A percentile compares a stretch with the other conserved stretches of the same genome.
Conservation (phyloP, 2,888 invertebrate species). For the Glyphotaelius pellucidus region DNA sequence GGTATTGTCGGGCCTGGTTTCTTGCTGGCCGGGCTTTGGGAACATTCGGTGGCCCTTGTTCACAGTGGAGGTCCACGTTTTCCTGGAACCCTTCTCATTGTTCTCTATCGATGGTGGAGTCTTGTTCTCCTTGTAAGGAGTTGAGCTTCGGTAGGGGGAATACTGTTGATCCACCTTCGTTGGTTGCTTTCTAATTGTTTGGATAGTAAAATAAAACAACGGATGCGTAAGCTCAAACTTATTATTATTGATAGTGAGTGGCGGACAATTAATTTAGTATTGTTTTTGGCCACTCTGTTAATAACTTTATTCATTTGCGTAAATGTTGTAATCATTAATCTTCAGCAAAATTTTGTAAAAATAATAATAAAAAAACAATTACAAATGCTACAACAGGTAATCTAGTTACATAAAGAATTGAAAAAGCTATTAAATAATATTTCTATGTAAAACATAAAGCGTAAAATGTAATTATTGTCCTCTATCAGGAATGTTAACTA, state of each 20-base stretch:
- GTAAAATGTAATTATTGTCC: background rate
- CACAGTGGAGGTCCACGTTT: conserved; percentile 69
- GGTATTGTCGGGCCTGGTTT: conserved; percentile 78
- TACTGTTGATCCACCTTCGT: conserved; percentile 62
- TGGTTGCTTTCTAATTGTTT: conserved; percentile 58
- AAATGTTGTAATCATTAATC: conserved; percentile 15
- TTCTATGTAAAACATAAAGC: background rate
- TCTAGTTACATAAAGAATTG: conserved; percentile 2
- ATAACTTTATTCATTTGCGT: background rate
- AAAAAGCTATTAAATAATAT: conserved; percentile 30
- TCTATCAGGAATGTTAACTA: background rate
- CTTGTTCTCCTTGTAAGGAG: conserved; percentile 53
- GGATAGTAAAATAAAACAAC: conserved; percentile 50
- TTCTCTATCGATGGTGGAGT: conserved; percentile 30
- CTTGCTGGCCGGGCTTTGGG: conserved; percentile 73
- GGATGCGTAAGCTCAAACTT: conserved; percentile 43
- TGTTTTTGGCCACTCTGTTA: background rate
- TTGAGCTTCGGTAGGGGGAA: conserved; percentile 57
- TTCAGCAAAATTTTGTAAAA: background rate
- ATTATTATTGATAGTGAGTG: background rate
- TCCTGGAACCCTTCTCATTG: conserved; percentile 70
- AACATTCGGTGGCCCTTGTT: conserved; percentile 69
- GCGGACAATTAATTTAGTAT: background rate
- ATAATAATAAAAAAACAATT: conserved; percentile 7
- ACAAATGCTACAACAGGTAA: conserved; percentile 23